Percentiles rank a stretch among this genome's conserved stretches.
Conservation (phyloP, 2,797 vertebrate genomes). For the Megaceryle alcyon region DNA sequence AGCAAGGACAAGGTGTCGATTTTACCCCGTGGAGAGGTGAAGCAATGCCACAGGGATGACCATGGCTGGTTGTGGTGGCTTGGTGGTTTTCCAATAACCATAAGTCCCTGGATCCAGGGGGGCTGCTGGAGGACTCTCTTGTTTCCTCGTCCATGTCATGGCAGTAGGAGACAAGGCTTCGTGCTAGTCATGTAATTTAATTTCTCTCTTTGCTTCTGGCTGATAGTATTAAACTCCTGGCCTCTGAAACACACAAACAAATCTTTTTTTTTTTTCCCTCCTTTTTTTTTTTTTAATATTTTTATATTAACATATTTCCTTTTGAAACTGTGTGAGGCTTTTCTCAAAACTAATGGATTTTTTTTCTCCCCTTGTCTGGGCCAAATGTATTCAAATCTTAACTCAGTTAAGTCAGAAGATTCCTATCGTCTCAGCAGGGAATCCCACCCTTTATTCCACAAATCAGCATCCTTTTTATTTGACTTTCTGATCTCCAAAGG, state of each 20-base stretch:
- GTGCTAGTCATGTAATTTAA: slow-evolving; percentile 54
- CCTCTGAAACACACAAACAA: not conserved
- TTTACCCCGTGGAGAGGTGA: not conserved
- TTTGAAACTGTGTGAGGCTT: slow-evolving; percentile 80
- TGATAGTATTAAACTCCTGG: not conserved
- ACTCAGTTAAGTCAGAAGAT: slow-evolving; percentile 81
- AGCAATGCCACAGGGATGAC: not conserved
- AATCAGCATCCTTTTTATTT: slow-evolving; percentile 84
- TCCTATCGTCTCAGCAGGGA: slow-evolving; percentile 82
- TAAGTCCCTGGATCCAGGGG: not conserved
- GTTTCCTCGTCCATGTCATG: not conserved
- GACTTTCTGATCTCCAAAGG: slow-evolving; percentile 80
- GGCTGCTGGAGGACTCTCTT: not conserved
- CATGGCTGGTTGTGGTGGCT: accelerated
- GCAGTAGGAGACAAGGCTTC: slow-evolving; percentile 5
- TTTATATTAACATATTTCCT: slow-evolving; percentile 80
- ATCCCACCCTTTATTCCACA: slow-evolving; percentile 81
- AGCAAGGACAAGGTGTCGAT: not conserved
- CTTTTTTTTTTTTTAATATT: not conserved
- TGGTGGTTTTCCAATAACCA: not conserved
- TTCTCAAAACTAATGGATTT: slow-evolving; percentile 83
- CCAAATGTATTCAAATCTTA: slow-evolving; percentile 84
- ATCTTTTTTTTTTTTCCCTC: not conserved
- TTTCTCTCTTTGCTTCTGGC: slow-evolving; percentile 55
- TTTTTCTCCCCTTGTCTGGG: slow-evolving; percentile 67